Evolutionary conservation across 2,888 invertebrate species (phyloP).

Genomic region (Neelides folsomi): DNA sequence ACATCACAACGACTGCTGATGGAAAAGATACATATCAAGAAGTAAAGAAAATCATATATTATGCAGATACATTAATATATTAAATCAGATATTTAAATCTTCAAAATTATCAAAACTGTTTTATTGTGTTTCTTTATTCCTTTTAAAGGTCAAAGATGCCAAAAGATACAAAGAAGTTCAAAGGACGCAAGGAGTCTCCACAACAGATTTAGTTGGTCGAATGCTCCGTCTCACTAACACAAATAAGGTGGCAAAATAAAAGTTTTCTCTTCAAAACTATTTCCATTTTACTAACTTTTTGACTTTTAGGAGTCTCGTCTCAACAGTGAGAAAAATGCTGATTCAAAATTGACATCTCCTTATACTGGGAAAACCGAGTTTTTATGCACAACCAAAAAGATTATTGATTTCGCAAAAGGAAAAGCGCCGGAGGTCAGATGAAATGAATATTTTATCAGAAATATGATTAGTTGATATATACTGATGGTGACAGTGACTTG

Average conservation of each 20-base stretch:
- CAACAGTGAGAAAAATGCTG: conserved; percentile 40
- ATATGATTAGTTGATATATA: neutral
- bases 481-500: too few relatives aligned
- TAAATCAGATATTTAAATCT: too few relatives aligned
- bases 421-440: neutral
- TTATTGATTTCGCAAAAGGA: conserved; percentile 62
- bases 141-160: conserved; percentile 62
- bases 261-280: too few relatives aligned
- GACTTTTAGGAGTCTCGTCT: too few relatives aligned
- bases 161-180: conserved; percentile 59
- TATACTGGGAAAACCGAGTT: conserved; percentile 98
- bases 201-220: conserved; percentile 91
- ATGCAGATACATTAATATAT: too few relatives aligned
- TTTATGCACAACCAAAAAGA: conserved; percentile 85
- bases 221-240: conserved; percentile 49
- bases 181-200: conserved; percentile 92
- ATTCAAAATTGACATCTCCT: conserved; percentile 73
- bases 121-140: neutral
- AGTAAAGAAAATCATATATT: too few relatives aligned
- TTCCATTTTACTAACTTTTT: too few relatives aligned
- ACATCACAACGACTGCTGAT: conserved; percentile 92
- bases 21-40: conserved; percentile 86
- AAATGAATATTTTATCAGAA: neutral
- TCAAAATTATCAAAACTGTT: too few relatives aligned
- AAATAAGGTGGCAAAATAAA: too few relatives aligned